Conservation (phyloP, 2,113 vertebrate genomes). For the Pseudolaguvia tuberculata region DNA sequence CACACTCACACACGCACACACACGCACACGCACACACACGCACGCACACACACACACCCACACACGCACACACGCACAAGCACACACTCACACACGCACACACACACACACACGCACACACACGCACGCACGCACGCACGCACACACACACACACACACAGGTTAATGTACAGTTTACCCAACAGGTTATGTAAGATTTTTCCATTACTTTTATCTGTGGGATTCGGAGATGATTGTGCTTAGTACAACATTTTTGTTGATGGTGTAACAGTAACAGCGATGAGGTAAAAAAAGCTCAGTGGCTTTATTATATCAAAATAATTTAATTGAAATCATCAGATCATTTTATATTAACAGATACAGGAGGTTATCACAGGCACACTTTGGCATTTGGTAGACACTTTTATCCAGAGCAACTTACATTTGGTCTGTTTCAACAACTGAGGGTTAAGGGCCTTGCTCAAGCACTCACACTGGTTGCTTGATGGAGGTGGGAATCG, state of each 20-base stretch:
- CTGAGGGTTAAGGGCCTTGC: no score
- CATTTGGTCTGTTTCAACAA: no score
- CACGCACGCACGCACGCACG: background rate
- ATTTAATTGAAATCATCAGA: no score
- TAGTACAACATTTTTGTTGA: background rate
- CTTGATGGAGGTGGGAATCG: no score
- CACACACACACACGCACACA: background rate
- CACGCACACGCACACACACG: conserved; percentile 1
- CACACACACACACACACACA: background rate
- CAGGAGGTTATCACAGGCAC: no score
- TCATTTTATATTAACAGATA: no score
- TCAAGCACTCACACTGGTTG: no score
- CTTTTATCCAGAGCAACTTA: no score
- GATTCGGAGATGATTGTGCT: background rate
- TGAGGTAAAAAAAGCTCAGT: no score
- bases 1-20: background rate
- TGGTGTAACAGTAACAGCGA: background rate
- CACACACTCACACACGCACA: conserved; percentile 4
- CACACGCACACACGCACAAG: background rate
- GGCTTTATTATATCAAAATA: no score
- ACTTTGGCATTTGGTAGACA: no score
- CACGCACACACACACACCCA: conserved; percentile 14
- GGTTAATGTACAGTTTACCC: background rate
- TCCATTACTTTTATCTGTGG: background rate
- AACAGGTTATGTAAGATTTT: conserved; percentile 1